These are phyloP conservation scores for Eira barbara DNA, from an alignment of 2,113 vertebrate genomes.

Conservation along the genomic window DNA sequence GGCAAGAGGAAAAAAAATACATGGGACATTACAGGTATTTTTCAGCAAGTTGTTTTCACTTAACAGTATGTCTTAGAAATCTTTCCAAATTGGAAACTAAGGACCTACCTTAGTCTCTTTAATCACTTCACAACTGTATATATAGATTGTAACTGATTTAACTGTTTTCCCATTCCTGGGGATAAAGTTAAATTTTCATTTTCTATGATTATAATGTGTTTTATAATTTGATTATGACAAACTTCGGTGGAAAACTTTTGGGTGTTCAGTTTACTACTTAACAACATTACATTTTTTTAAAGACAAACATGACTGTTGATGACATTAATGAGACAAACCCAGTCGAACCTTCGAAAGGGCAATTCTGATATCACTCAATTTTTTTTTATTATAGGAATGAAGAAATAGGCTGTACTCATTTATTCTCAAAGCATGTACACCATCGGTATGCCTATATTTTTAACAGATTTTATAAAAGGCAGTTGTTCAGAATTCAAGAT, in stretches of 20 bases:
- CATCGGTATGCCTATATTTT: background rate
- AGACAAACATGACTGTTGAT: background rate
- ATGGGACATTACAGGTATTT: background rate
- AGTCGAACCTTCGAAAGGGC: background rate
- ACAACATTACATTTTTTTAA: background rate
- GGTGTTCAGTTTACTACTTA: background rate
- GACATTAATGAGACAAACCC: background rate
- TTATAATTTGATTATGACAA: slow-evolving; percentile 48
- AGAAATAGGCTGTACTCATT: background rate
- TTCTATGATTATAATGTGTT: slow-evolving; percentile 14
- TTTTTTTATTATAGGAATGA: background rate
- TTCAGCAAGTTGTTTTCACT: slow-evolving; percentile 28
- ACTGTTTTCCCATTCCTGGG: background rate
- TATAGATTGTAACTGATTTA: background rate
- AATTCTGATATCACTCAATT: background rate
- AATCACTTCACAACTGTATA: background rate
- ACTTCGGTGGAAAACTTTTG: background rate
- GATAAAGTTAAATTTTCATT: slow-evolving; percentile 13
- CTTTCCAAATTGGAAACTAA: slow-evolving; percentile 25
- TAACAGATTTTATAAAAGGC: background rate
- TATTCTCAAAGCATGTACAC: background rate
- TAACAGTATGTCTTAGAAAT: slow-evolving; percentile 1
- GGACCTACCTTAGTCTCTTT: background rate
- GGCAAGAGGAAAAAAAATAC: slow-evolving; percentile 67
- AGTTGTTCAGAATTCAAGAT: background rate